Percentiles rank a stretch among this genome's conserved stretches.
Conservation (phyloP, 2,888 invertebrate species). For the Sphaerophoria rueppellii region DNA sequence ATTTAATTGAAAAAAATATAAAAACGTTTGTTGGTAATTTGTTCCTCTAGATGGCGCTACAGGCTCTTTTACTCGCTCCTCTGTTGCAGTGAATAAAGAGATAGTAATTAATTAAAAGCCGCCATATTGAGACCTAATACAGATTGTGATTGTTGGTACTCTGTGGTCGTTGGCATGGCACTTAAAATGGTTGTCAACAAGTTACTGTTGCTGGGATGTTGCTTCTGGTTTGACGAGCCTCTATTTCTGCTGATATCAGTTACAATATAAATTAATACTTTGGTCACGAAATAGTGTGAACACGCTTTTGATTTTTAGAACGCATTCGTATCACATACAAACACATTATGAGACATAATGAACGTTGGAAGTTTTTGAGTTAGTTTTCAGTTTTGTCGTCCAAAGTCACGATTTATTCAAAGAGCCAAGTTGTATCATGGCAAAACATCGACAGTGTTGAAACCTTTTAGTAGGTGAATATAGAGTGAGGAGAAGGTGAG, state of each 20-base stretch:
- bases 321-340: conserved; percentile 32
- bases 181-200: neutral
- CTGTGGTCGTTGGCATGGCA: too few relatives aligned
- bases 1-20: conserved; percentile 9
- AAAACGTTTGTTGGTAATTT: conserved; percentile 2
- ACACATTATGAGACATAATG: conserved; percentile 1
- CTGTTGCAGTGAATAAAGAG: neutral
- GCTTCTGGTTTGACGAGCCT: conserved; percentile 57
- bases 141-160: neutral
- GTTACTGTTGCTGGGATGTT: conserved; percentile 10
- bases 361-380: neutral
- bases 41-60: neutral
- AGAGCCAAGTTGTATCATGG: conserved; percentile 3
- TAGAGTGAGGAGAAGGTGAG: neutral
- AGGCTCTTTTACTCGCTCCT: neutral
- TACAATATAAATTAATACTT: conserved; percentile 64
- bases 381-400: conserved; percentile 9
- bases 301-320: conserved; percentile 59
- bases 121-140: conserved; percentile 13
- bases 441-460: neutral
- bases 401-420: conserved; percentile 14
- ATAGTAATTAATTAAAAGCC: conserved; percentile 27
- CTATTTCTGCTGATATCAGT: conserved; percentile 34
- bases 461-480: neutral
- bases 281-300: conserved; percentile 68